These are phyloP conservation scores for Clitarchus hookeri DNA, from an alignment of 2,888 invertebrate genomes.

Conservation along the genomic window DNA sequence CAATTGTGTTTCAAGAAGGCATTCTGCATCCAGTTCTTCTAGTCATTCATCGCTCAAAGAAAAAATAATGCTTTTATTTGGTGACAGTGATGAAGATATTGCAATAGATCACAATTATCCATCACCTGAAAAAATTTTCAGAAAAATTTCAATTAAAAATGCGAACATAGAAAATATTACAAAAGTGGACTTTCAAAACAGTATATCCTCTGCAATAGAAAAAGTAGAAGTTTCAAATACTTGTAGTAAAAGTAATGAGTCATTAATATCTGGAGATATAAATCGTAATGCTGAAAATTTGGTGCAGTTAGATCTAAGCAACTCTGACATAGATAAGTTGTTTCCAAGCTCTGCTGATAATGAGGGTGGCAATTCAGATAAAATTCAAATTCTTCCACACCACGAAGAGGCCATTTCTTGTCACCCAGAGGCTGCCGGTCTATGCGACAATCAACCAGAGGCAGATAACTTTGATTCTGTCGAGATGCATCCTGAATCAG, in stretches of 20 bases:
- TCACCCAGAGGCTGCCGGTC: background rate
- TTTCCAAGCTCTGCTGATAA: background rate
- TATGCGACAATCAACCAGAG: background rate
- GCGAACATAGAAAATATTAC: background rate
- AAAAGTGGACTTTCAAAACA: too few species aligned
- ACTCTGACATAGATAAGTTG: background rate
- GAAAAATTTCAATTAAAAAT: background rate
- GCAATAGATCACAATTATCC: background rate
- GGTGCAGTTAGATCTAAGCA: background rate
- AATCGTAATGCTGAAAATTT: background rate
- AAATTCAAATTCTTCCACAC: slow-evolving; percentile 1
- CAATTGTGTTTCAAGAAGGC: background rate
- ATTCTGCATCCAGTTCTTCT: background rate
- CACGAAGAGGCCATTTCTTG: background rate
- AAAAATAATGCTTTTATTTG: background rate
- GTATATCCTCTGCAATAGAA: background rate
- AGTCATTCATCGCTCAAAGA: background rate
- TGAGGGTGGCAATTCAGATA: background rate
- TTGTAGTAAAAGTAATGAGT: background rate
- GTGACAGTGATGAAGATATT: slow-evolving; percentile 6
- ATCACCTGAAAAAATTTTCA: background rate
- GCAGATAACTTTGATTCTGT: background rate
- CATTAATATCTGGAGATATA: background rate
- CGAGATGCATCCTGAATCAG: background rate
- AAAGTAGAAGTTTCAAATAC: background rate